These are phyloP conservation scores for Grus americana DNA, from an alignment of 2,113 vertebrate species.

Conservation along the genomic window DNA sequence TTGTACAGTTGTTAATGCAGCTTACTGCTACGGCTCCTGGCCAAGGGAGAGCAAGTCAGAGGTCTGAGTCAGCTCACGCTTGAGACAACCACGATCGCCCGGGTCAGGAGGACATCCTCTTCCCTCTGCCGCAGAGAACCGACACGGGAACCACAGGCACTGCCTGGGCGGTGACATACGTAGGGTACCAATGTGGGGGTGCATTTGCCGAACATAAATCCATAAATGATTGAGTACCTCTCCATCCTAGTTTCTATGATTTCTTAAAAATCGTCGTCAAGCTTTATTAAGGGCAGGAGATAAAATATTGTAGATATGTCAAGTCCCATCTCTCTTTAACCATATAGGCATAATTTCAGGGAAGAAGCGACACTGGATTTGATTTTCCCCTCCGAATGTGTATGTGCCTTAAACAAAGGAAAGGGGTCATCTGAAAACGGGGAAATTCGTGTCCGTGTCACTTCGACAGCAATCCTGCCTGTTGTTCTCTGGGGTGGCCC, in stretches of 20 bases:
- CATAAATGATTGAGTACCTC: no score
- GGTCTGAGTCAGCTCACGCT: neutral
- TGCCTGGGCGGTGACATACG: accelerated
- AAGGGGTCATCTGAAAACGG: accelerated
- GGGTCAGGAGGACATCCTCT: neutral
- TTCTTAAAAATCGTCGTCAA: neutral
- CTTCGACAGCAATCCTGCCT: neutral
- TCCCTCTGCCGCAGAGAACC: no score
- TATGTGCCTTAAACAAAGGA: neutral
- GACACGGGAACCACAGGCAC: accelerated
- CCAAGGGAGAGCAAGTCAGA: neutral
- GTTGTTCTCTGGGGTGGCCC: accelerated
- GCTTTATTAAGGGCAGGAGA: neutral
- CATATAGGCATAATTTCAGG: accelerated
- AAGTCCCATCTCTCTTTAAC: neutral
- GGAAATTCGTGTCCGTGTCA: neutral
- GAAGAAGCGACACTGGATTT: neutral
- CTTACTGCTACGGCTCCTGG: neutral
- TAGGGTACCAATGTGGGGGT: accelerated
- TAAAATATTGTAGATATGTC: accelerated
- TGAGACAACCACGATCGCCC: accelerated
- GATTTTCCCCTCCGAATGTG: neutral
- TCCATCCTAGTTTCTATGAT: neutral
- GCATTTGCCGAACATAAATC: neutral
- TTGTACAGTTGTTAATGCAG: no score